Evolutionary conservation across 2,113 vertebrate species (phyloP), one percentile per base, ranked within the genome.

Genomic region (Copsychus sechellarum): DNA sequence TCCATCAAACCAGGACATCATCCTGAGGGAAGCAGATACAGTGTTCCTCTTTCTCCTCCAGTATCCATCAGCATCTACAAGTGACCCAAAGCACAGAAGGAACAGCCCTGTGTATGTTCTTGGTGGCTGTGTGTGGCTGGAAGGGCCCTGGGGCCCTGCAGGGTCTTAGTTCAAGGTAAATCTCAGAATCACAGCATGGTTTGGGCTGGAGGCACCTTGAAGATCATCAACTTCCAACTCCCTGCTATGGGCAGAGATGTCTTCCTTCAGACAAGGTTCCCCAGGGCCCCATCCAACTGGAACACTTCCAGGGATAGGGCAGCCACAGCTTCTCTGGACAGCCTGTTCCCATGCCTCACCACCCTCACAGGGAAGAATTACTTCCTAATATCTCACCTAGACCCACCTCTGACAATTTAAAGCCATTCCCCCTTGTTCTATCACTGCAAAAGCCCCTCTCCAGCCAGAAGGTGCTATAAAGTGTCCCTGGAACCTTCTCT

Each of bases 91-190:
- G 33, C 45, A 50, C 11, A 33, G 34, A 65, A 34, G 19, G 25
- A 70, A 48, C 1, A 4, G 61, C 7, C 14, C 51, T 57, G 22
- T 9, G 0, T 7, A 2, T 0, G 5, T 12, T 61, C 42, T 43
- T 57, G 42, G 7, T 28, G 40, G 29, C 48, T 57, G 14, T 5
- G 31, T 14, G 28, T 50, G 26, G 29, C 64, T 31, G 33, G n/a
- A 38, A 62, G 43, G 48, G 60, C 17, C 22, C 47, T 8, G 38
- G 6, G 12, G 17, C 28, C 20, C 11, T n/a, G 16, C 3, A 0
- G 8, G 15, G 29, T 74, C 34, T 36, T 21, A 48, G 17, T 26
- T 67, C 5, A 1, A 62, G 29, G 23, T 12, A 65, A 60, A 66
- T 20, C 11, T 16, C 0, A 21, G 25, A 42, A 42, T 14, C 34